A percentile compares a stretch with the other conserved stretches of the same genome.
Conservation (phyloP, 2,113 vertebrate species). For the Microcebus jonahi region DNA sequence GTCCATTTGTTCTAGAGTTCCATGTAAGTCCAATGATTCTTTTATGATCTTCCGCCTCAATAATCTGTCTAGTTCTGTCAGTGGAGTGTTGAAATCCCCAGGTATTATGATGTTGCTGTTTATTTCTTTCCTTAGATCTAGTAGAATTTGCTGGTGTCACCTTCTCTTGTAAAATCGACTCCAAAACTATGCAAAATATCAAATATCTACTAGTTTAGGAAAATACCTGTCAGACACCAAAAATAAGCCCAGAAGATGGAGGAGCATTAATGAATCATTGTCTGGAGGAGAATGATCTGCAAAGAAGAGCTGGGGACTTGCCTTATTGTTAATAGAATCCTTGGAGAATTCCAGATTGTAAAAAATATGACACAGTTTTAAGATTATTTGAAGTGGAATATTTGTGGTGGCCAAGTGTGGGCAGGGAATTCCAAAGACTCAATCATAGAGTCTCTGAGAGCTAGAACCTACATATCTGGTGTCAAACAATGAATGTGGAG, state of each 20-base stretch:
- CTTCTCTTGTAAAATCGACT: background rate
- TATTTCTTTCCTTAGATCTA: no score
- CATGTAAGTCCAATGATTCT: no score
- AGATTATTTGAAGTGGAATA: rapidly evolving
- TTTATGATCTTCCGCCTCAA: no score
- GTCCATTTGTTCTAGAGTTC: no score
- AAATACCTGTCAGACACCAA: background rate
- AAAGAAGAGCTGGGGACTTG: background rate
- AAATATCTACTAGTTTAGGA: background rate
- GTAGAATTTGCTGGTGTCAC: background rate
- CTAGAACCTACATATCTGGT: rapidly evolving
- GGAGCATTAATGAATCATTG: rapidly evolving
- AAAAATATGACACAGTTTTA: background rate
- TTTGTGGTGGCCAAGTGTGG: rapidly evolving
- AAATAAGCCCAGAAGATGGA: rapidly evolving
- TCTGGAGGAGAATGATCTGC: background rate
- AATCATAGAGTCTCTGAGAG: background rate
- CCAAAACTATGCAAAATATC: background rate
- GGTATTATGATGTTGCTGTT: no score
- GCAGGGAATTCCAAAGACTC: background rate
- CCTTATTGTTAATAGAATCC: background rate
- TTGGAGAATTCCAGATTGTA: background rate
- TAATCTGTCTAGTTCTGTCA: no score
- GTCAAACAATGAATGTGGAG: no score
- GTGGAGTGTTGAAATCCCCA: no score